Evolutionary conservation across 2,113 vertebrate species (phyloP).

Genomic region (Candoia aspera): DNA sequence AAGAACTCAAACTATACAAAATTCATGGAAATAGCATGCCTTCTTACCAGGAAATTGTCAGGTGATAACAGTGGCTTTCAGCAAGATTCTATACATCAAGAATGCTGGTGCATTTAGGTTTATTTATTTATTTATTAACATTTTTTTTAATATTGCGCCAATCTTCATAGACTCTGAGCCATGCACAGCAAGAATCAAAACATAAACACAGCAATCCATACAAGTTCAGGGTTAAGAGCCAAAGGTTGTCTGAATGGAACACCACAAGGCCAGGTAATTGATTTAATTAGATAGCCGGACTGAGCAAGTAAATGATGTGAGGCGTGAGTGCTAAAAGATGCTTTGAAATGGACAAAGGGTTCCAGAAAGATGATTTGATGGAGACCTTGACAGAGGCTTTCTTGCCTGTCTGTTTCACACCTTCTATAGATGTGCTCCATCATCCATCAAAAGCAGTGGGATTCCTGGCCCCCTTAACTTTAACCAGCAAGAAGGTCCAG

Average conservation of each 20-base stretch:
- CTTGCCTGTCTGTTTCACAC: neutral
- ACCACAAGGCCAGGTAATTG: slow-evolving; percentile 59
- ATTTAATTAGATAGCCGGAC: slow-evolving; percentile 57
- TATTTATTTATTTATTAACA: neutral
- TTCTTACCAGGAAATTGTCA: slow-evolving; percentile 18
- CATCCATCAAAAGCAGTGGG: slow-evolving; percentile 1
- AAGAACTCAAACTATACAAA: neutral
- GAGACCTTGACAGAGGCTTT: neutral
- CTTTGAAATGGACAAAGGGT: slow-evolving; percentile 4
- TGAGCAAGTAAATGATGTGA: slow-evolving; percentile 26
- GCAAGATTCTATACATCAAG: slow-evolving; percentile 45
- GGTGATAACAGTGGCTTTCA: slow-evolving; percentile 31
- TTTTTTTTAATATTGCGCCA: too few species aligned
- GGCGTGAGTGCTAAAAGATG: accelerated
- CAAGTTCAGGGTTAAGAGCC: neutral
- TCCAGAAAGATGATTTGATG: neutral
- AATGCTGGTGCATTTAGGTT: slow-evolving; percentile 57
- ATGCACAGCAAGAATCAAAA: too few species aligned
- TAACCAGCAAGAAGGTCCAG: neutral
- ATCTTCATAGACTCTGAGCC: too few species aligned
- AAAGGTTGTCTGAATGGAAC: slow-evolving; percentile 44
- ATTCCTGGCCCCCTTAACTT: neutral
- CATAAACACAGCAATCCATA: too few species aligned
- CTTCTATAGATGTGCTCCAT: neutral
- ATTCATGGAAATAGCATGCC: slow-evolving; percentile 26